Percentiles rank a stretch among this genome's conserved stretches.
Conservation (phyloP, 1,140 invertebrate genomes). For the Popillia japonica region DNA sequence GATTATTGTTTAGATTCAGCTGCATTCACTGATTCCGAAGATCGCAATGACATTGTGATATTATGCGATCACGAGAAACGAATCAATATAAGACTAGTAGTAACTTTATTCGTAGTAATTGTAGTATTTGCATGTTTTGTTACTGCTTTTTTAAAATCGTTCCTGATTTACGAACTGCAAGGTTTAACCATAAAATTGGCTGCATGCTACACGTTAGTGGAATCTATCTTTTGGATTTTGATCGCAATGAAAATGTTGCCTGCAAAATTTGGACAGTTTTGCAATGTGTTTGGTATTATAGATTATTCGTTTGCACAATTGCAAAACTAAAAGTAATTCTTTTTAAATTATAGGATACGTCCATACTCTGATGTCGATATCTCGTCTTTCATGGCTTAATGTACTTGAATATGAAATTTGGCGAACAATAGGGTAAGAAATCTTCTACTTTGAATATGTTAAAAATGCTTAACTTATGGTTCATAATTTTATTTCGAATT, state of each 20-base stretch:
- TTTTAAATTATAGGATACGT: background rate
- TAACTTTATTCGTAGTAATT: background rate
- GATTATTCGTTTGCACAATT: background rate
- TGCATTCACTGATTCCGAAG: background rate
- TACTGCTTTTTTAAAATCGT: conserved; percentile 10
- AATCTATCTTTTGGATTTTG: conserved; percentile 12
- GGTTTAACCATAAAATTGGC: background rate
- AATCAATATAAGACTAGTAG: background rate
- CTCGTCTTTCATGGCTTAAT: background rate
- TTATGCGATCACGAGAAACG: background rate
- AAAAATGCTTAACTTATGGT: too few relatives aligned
- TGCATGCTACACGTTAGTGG: background rate
- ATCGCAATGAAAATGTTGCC: background rate
- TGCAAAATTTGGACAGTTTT: background rate
- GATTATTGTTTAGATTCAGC: conserved; percentile 1
- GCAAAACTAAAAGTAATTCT: background rate
- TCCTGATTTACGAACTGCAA: conserved; percentile 9
- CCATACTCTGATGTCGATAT: background rate
- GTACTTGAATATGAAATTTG: background rate
- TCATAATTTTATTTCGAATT: too few relatives aligned
- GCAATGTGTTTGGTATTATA: background rate
- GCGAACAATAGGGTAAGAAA: background rate
- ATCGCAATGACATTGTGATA: background rate
- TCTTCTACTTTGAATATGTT: too few relatives aligned
- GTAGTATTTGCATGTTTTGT: background rate